phyloP scores from a whole-genome alignment of 23 tunicate species.

The Styela plicata region DNA sequence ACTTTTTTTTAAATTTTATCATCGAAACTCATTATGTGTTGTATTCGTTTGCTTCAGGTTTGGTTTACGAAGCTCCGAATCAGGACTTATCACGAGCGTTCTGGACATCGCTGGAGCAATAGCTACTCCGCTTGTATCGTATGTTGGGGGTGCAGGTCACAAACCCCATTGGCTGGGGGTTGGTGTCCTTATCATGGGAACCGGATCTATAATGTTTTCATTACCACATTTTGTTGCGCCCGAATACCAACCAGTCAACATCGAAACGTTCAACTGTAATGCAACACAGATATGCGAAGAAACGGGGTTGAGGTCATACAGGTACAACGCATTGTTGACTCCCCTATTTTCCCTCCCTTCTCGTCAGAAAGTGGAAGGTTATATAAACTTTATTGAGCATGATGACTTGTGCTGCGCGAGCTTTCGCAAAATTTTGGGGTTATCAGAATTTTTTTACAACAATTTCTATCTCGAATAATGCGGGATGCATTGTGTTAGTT shows the following conservation, averaged over 20 bases:
- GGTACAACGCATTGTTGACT: too few species aligned
- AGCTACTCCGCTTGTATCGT: conserved; percentile 43
- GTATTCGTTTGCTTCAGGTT: too few species aligned
- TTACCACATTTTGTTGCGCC: conserved; percentile 87
- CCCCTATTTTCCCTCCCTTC: too few species aligned
- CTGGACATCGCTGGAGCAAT: conserved; percentile 64
- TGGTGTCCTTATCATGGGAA: conserved; percentile 75
- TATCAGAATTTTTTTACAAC: too few species aligned
- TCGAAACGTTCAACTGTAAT: not conserved
- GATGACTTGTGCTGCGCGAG: too few species aligned
- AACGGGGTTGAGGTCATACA: conserved; percentile 5
- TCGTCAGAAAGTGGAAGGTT: too few species aligned
- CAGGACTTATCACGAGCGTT: conserved; percentile 74
- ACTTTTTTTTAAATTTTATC: too few species aligned
- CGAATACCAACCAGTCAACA: conserved; percentile 13
- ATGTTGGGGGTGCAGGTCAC: conserved; percentile 74
- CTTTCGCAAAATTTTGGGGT: too few species aligned
- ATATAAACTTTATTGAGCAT: too few species aligned
- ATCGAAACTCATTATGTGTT: too few species aligned
- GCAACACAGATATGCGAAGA: not conserved
- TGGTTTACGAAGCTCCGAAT: conserved; percentile 61
- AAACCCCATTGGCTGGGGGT: conserved; percentile 86
- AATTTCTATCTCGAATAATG: too few species aligned
- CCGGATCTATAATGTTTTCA: conserved; percentile 64
- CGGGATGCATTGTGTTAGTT: too few species aligned